These are phyloP conservation scores for Catajapyx aquilonaris DNA, from an alignment of 1,140 invertebrate genomes.

Conservation along the genomic window DNA sequence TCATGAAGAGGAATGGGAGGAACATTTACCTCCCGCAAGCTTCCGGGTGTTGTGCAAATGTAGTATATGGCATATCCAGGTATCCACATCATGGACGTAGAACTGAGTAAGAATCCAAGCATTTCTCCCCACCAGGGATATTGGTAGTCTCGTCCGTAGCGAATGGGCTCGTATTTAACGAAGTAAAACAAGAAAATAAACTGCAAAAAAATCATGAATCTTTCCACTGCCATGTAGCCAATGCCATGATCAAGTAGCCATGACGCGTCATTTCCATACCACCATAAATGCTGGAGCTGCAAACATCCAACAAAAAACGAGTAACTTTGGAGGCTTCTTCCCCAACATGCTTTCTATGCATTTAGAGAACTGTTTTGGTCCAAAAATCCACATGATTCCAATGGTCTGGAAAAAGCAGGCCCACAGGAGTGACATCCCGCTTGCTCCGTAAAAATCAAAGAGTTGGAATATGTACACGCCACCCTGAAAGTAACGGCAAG, in stretches of 20 bases:
- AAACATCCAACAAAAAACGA: background rate
- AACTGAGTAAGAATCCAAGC: conserved; percentile 28
- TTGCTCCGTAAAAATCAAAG: conserved; percentile 33
- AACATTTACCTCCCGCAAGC: conserved; percentile 18
- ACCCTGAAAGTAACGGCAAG: conserved; percentile 22
- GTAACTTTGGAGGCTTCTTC: background rate
- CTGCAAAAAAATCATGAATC: too few species aligned
- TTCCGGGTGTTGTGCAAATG: conserved; percentile 14
- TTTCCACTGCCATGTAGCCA: too few species aligned
- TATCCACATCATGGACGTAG: conserved; percentile 34
- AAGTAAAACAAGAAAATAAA: conserved; percentile 32
- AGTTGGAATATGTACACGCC: conserved; percentile 36
- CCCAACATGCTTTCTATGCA: background rate
- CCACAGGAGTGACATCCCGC: conserved; percentile 27
- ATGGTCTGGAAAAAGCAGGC: conserved; percentile 5
- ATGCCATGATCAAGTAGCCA: background rate
- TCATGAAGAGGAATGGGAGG: too few species aligned
- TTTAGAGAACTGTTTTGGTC: background rate
- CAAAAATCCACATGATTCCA: background rate
- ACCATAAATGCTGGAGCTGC: background rate
- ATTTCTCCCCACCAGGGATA: conserved; percentile 32
- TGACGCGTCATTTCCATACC: background rate
- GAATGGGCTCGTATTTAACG: conserved; percentile 26
- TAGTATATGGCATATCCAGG: conserved; percentile 25
- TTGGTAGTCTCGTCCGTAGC: conserved; percentile 25